Evolutionary conservation across 2,797 vertebrate genomes (phyloP).

Genomic region (Sitta carolinensis): DNA sequence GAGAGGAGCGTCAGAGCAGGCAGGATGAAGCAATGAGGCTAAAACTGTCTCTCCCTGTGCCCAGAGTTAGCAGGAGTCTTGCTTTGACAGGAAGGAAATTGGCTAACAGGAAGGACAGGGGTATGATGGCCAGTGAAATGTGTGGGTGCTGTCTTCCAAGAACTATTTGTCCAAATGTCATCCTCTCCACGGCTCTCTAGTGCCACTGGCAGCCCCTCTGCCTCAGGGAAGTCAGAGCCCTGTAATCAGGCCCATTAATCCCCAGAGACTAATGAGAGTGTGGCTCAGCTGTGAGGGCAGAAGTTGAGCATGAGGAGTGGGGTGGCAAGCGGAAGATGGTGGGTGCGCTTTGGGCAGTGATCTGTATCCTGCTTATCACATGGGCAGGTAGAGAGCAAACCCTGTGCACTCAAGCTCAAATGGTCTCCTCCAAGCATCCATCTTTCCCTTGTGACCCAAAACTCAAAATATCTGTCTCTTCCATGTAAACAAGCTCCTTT

Average conservation of each 20-base stretch:
- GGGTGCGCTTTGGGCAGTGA: neutral
- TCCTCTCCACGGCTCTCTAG: accelerated
- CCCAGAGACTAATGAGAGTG: neutral
- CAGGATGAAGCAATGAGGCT: neutral
- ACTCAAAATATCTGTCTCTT: neutral
- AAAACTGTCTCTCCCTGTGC: neutral
- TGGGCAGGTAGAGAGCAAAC: neutral
- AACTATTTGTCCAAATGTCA: neutral
- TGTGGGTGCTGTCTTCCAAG: neutral
- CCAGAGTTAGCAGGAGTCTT: neutral
- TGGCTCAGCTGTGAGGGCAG: neutral
- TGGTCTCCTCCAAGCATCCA: neutral
- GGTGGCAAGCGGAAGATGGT: neutral
- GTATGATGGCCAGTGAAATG: neutral
- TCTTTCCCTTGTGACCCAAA: neutral
- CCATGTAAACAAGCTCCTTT: neutral
- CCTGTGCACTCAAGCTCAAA: neutral
- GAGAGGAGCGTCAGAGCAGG: neutral
- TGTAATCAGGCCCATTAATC: neutral
- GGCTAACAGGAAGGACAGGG: neutral
- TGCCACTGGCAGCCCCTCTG: neutral
- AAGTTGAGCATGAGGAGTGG: neutral
- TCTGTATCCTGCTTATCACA: accelerated
- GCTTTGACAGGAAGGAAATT: neutral
- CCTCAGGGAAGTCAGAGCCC: neutral